Evolutionary conservation across 2,888 invertebrate genomes (phyloP), one percentile per base, ranked within the genome.

Genomic region (Girardia tigrina): DNA sequence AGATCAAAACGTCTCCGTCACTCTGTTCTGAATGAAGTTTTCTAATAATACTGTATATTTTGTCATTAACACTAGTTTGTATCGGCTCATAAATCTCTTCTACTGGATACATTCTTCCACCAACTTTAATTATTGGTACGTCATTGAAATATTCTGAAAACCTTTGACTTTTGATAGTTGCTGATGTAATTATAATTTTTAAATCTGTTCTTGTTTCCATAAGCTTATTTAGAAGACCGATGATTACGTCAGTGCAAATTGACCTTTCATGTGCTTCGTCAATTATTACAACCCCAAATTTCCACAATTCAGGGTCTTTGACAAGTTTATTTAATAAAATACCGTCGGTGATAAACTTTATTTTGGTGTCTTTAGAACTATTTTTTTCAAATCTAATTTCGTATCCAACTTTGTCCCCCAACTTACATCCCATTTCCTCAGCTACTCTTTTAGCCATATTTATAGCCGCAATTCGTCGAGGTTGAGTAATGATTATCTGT

Each of bases 251-350:
- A 4, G 83, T 83, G 75, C 81, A 80, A 26, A 84, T 80, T 72
- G 81, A 83, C 77, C 84, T 78, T 78, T 84, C 84, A 78, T 84
- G 84, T 1, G 83, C 84, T 79, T 84, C 84, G 78, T 84, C 84
- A 71, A 84, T 81, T 1, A 84, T 80, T 16, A 84, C 79, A 74
- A 79, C 79, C 14, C 79, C 78, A 76, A 79, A 79, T 56, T 79
- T 69, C 0, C 78, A 77, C 28, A 84, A 78, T 4, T 77, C 36
- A 8, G 77, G 78, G 77, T 83, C 82, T 69, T 78, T 77, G 8
- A 82, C 78, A 75, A 80, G 81, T 76, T 82, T 82, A 76, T 83
- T 82, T 26, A 84, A 78, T 72, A 84, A 78, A 0, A 81, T 78
- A 77, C 82, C 81, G 77, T 84, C 84, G 1, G 84, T 84, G 76